phyloP scores from a whole-genome alignment of 2,888 invertebrate species.

The Aplocera efformata region DNA sequence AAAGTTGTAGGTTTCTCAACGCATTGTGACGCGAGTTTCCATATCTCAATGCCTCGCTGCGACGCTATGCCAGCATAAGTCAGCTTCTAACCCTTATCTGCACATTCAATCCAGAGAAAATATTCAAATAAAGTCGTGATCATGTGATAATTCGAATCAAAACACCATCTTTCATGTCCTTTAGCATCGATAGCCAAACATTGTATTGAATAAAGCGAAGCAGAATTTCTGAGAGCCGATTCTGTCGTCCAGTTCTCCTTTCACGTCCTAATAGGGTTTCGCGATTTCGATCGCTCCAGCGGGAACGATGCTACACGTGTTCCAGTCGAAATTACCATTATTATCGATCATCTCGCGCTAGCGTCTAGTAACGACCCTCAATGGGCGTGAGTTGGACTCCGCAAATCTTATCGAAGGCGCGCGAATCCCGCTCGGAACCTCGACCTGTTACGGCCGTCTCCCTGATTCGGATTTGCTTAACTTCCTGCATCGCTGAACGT shows the following conservation, averaged over 20 bases:
- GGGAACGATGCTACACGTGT: slow-evolving; percentile 74
- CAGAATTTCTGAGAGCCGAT: slow-evolving; percentile 36
- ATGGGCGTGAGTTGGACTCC: slow-evolving; percentile 59
- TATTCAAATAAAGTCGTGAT: slow-evolving; percentile 19
- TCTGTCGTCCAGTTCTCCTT: slow-evolving; percentile 60
- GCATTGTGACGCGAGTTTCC: slow-evolving; percentile 41
- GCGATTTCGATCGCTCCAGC: slow-evolving; percentile 62
- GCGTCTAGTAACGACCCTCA: slow-evolving; percentile 72
- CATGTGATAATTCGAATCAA: slow-evolving; percentile 23
- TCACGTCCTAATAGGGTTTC: slow-evolving; percentile 70
- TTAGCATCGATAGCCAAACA: slow-evolving; percentile 22
- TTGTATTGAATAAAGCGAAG: slow-evolving; percentile 27
- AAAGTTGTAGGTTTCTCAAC: slow-evolving; percentile 47
- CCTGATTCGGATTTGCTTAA: slow-evolving; percentile 55
- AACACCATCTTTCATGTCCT: slow-evolving; percentile 26
- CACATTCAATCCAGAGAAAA: slow-evolving; percentile 13
- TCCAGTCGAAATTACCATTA: slow-evolving; percentile 75
- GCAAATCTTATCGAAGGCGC: slow-evolving; percentile 58
- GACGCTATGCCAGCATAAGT: slow-evolving; percentile 30
- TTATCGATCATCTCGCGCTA: slow-evolving; percentile 77
- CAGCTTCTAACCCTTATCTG: slow-evolving; percentile 20
- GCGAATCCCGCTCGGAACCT: slow-evolving; percentile 36
- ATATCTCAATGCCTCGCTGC: slow-evolving; percentile 43
- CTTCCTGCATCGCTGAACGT: slow-evolving; percentile 37
- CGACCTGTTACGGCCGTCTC: slow-evolving; percentile 54